Base-by-base conservation (phyloP, 2,113 vertebrate genomes). In the Rhodinocichla rosea region DNA sequence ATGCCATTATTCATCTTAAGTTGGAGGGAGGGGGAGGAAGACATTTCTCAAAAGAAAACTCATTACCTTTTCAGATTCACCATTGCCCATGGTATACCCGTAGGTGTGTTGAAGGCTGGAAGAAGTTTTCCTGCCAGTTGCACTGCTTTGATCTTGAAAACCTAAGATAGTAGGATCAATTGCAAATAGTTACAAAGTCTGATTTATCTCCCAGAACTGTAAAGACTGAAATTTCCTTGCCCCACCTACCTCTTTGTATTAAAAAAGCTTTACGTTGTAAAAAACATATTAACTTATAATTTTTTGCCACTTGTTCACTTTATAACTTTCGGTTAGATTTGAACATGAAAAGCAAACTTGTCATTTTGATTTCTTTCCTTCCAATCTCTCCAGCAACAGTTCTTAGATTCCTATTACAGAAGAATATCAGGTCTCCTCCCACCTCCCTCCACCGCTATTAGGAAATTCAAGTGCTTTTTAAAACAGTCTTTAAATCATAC, bases 41-140 rank as follows among this genome's bases (percentile, higher is more conserved):
- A 89, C 13, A 30, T 1, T 78, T 73, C 70, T 64, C 80, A 71
- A 87, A 87, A 94, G 77, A 93, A 94, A 47, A 94, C 28, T 86
- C 33, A 97, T 98, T 94, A 99, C 99, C 99, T 99, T 98, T 99
- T 99, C 62, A 99, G 98, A 98, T 99, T 99, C 94, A 99, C 99
- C 99, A 99, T 99, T 92, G 99, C 99, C 99, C 99, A 99, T 65
- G 99, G 99, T 98, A 99, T 99, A 59, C 99, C 99, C 12, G 99
- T 99, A 44, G 99, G 99, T 59, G 99, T 99, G 96, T 99, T 99
- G 94, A 99, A 99, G 56, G 99, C 99, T 93, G 99, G 99, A 93
- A 99, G 98, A 69, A 99, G 98, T 94, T 99, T 99, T 97, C 99
- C 99, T 30, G 99, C 99, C 73, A 99, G 92, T 64, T 99, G 98